phyloP scores from a whole-genome alignment of 2,113 vertebrate species.

The Saguinus midas region DNA sequence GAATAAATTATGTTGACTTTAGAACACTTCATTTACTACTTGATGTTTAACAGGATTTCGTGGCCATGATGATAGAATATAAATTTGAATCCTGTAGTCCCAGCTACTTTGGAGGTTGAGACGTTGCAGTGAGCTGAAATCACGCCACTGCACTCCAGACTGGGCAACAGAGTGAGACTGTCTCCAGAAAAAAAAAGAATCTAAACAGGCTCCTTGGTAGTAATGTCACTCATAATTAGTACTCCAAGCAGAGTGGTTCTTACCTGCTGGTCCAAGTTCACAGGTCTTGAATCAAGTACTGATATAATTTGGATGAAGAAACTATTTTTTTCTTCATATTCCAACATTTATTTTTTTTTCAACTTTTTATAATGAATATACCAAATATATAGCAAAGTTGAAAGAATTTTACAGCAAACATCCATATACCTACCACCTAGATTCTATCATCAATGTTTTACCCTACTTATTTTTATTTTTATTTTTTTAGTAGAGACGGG shows the following conservation, averaged over 20 bases:
- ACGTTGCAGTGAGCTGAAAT: no score
- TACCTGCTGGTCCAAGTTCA: neutral
- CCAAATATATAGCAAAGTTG: neutral
- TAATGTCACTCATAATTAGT: constrained; percentile 28
- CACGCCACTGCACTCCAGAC: no score
- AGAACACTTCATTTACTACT: constrained; percentile 19
- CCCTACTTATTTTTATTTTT: neutral
- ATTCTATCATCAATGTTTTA: constrained; percentile 2
- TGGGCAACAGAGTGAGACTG: no score
- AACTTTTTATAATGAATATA: constrained; percentile 5
- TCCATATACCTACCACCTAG: neutral
- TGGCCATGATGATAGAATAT: neutral
- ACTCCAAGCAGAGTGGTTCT: neutral
- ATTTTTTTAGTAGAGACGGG: no score
- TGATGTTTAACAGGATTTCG: constrained; percentile 13
- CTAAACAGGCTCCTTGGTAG: constrained; percentile 26
- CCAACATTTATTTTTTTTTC: neutral
- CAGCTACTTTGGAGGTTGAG: no score
- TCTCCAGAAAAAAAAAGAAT: no score
- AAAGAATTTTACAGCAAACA: constrained; percentile 37
- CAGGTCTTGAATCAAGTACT: constrained; percentile 4
- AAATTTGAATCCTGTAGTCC: neutral
- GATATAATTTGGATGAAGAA: neutral
- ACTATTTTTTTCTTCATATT: constrained; percentile 5
- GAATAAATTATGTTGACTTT: neutral